These are phyloP conservation scores for Neotoxoptera formosana DNA, from an alignment of 1,140 invertebrate genomes.

Conservation along the genomic window DNA sequence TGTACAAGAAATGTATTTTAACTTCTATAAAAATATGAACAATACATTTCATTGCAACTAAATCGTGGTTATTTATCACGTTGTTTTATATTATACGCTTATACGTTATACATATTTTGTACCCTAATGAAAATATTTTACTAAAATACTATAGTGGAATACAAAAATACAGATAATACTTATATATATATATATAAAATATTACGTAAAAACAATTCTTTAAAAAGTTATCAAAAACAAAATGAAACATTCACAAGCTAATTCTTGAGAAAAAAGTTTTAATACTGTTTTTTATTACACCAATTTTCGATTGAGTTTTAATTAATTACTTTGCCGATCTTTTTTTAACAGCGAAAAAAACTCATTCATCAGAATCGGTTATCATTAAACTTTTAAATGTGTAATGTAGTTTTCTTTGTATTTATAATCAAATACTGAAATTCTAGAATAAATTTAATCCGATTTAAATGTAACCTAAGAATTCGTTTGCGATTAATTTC, in stretches of 20 bases:
- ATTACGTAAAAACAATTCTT: not conserved
- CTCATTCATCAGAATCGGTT: not conserved
- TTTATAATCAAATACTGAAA: not conserved
- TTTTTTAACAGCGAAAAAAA: not conserved
- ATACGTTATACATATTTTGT: not conserved
- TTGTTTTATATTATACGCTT: too few species aligned
- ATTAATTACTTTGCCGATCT: not conserved
- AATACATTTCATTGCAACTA: not conserved
- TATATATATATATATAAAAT: not conserved
- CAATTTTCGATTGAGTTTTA: not conserved
- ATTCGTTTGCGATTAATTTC: not conserved
- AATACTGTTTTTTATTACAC: conserved; percentile 5
- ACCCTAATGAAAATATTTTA: not conserved
- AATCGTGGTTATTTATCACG: not conserved
- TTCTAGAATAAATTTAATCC: not conserved
- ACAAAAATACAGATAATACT: not conserved
- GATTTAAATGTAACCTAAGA: not conserved
- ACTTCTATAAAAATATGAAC: not conserved
- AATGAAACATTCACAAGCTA: not conserved
- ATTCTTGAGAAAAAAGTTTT: not conserved
- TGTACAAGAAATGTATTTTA: not conserved
- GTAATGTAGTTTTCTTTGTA: not conserved
- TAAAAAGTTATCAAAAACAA: not conserved
- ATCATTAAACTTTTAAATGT: not conserved
- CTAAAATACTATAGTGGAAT: not conserved